phyloP scores from a whole-genome alignment of 2,888 invertebrate genomes.

The Patella caerulea region DNA sequence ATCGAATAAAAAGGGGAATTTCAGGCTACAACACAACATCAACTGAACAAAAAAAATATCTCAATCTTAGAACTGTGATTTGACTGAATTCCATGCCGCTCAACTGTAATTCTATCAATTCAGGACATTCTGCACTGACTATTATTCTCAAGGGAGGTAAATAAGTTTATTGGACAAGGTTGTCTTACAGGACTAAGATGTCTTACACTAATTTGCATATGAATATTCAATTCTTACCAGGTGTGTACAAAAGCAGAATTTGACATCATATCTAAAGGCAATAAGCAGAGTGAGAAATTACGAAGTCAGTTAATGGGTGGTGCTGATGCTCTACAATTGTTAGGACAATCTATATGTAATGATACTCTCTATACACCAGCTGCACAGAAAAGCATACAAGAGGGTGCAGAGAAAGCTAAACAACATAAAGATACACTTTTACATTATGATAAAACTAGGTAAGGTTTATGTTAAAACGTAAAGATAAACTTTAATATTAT shows the following conservation, averaged over 20 bases:
- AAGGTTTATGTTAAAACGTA: conserved; percentile 24
- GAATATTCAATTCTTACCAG: conserved; percentile 65
- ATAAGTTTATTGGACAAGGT: not conserved
- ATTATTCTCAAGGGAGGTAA: not conserved
- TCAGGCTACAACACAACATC: not conserved
- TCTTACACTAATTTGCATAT: not conserved
- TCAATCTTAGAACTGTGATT: not conserved
- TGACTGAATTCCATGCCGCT: too few relatives aligned
- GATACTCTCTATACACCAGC: conserved; percentile 35
- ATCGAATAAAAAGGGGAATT: too few relatives aligned
- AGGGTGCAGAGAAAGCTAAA: conserved; percentile 81
- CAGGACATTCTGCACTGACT: not conserved
- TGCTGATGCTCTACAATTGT: conserved; percentile 17
- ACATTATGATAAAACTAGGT: conserved; percentile 88
- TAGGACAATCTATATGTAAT: conserved; percentile 25
- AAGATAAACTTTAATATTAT: conserved; percentile 64
- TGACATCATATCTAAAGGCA: conserved; percentile 78
- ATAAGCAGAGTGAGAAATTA: conserved; percentile 80
- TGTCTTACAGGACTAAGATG: not conserved
- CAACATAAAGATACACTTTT: conserved; percentile 85
- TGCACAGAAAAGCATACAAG: conserved; percentile 39
- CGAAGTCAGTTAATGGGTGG: conserved; percentile 77
- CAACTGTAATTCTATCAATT: too few relatives aligned
- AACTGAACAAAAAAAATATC: not conserved
- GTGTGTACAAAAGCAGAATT: conserved; percentile 83